Evolutionary conservation across 2,113 vertebrate species (phyloP), one percentile per base, ranked within the genome.

Genomic region (Onychostruthus taczanowskii): DNA sequence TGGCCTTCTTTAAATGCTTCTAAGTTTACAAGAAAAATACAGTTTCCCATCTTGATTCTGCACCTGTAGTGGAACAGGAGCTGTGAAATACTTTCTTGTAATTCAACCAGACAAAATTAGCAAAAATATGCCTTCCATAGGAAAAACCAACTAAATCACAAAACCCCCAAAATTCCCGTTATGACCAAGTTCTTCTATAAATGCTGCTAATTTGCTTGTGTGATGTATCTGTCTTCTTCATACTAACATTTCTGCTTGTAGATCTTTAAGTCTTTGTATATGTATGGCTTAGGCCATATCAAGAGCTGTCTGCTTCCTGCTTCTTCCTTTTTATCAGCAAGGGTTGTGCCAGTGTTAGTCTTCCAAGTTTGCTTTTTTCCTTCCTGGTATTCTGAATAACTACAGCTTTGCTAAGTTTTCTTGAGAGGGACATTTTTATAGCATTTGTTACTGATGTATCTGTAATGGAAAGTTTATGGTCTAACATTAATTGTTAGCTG

Each of bases 361-460:
- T 94, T 94, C 68, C 56, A 90, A 84, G 79, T 68, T 68, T 80
- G 27, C 52, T 70, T 89, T 93, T 89, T 84, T 18, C 47, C 62
- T 92, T 94, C 85, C 78, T 95, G 63, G 44, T 86, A 73, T 88
- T 96, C 92, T 92, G 76, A 88, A 93, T 78, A 90, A 75, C 19
- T 67, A 26, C 56, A 53, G 50, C 59, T 88, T 69, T 83, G 50
- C 64, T 91, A 53, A 5, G 7, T 21, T 82, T 75, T 52, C 75
- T 43, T 56, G 41, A 53, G 35, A 62, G 10, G 10, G 8, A 28
- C 16, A 64, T 83, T 67, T 76, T 63, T 2, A 37, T 53, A 75
- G 30, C 0, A 0, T 89, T 94, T 90, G 31, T 87, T 92, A 49
- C 33, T 86, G 64, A 55, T 94, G 39, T 52, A 88, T 95, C 84